Evolutionary conservation across 2,113 vertebrate genomes (phyloP).

Genomic region (Taurulus bubalis): DNA sequence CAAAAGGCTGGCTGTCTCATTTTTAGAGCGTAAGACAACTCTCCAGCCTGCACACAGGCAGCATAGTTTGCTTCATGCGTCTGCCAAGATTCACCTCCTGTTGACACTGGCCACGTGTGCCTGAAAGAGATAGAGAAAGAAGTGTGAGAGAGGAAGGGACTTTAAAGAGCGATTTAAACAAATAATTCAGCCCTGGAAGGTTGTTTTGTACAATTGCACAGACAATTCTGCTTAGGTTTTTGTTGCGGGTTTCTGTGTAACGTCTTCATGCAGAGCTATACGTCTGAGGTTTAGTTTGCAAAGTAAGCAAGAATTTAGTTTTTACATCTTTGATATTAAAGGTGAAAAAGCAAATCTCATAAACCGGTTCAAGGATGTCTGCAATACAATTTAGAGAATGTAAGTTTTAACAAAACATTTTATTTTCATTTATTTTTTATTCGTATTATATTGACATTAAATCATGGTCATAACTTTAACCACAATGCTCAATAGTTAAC

Average conservation of each 20-base stretch:
- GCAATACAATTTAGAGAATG: neutral
- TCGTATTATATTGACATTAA: neutral
- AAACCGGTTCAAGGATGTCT: neutral
- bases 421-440: neutral
- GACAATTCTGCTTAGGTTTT: neutral
- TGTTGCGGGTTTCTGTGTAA: neutral
- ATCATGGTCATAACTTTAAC: neutral
- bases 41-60: conserved; percentile 56
- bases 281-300: conserved; percentile 11
- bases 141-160: conserved; percentile 37
- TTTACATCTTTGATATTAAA: conserved; percentile 13
- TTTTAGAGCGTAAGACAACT: conserved; percentile 72
- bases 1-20: conserved; percentile 44
- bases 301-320: neutral
- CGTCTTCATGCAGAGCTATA: neutral
- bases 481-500: neutral
- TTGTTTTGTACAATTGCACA: neutral
- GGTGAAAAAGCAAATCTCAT: neutral
- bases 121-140: conserved; percentile 55
- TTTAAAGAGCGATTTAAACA: conserved; percentile 39
- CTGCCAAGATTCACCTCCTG: conserved; percentile 83
- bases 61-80: conserved; percentile 51
- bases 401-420: neutral
- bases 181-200: conserved; percentile 20
- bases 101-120: conserved; percentile 87